phyloP scores from a whole-genome alignment of 2,888 invertebrate genomes.

The Cartodere bifasciata region DNA sequence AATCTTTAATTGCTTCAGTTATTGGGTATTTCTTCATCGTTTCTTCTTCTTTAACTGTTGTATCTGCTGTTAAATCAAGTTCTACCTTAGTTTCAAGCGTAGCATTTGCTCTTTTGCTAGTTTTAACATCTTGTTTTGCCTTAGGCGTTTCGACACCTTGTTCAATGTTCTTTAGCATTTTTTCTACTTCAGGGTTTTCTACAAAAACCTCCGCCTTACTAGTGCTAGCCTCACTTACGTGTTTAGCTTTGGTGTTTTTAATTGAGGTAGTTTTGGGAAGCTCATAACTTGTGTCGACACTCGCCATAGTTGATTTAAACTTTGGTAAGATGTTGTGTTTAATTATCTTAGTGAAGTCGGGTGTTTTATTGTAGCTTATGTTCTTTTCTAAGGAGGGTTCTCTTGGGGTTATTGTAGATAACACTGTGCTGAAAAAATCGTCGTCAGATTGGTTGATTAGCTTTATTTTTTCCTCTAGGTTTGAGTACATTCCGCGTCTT shows the following conservation, averaged over 20 bases:
- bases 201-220: slow-evolving; percentile 20
- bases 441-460: slow-evolving; percentile 20
- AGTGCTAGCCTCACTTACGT: slow-evolving; percentile 17
- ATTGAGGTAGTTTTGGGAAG: slow-evolving; percentile 10
- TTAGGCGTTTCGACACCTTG: slow-evolving; percentile 4
- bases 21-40: slow-evolving; percentile 37
- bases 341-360: slow-evolving; percentile 24
- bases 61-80: slow-evolving; percentile 6
- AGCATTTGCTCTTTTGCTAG: slow-evolving; percentile 9
- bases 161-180: slow-evolving; percentile 9
- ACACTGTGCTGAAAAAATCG: slow-evolving; percentile 29
- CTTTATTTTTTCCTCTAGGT: slow-evolving; percentile 31
- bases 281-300: slow-evolving; percentile 1
- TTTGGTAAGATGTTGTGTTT: slow-evolving; percentile 8
- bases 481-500: slow-evolving; percentile 32
- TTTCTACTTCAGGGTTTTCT: slow-evolving; percentile 16
- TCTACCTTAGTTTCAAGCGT: slow-evolving; percentile 10
- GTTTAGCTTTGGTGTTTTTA: slow-evolving; percentile 17
- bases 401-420: slow-evolving; percentile 17
- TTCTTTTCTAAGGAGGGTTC: slow-evolving; percentile 19
- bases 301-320: slow-evolving; percentile 9
- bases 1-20: slow-evolving; percentile 46
- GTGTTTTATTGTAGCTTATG: slow-evolving; percentile 19
- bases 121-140: slow-evolving; percentile 8
- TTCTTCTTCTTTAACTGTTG: too few species aligned